These are phyloP conservation scores for Aviceda subcristata DNA, from an alignment of 2,113 vertebrate genomes.

Conservation along the genomic window DNA sequence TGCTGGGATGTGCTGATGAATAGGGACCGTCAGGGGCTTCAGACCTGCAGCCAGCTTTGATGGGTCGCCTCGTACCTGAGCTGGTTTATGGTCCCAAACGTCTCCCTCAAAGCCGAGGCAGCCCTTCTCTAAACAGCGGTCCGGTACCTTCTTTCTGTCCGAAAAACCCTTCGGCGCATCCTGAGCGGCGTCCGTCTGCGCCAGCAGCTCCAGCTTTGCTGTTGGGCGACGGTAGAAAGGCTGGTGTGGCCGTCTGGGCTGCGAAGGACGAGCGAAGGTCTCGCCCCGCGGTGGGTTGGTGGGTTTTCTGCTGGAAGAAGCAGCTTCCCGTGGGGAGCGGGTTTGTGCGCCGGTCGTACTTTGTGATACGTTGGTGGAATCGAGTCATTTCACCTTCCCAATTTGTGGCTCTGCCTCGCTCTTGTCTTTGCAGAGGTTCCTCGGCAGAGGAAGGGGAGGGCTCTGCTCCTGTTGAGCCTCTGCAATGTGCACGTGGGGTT, in stretches of 20 bases:
- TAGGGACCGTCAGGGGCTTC: neutral
- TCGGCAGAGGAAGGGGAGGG: neutral
- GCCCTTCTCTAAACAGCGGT: neutral
- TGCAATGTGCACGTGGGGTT: fast-evolving
- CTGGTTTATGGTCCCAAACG: neutral
- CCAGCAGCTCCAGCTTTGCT: neutral
- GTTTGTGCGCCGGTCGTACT: neutral
- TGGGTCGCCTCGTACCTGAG: neutral
- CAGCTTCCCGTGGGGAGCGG: neutral
- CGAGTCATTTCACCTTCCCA: neutral
- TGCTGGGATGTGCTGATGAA: neutral
- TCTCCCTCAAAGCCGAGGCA: neutral
- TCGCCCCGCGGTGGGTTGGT: fast-evolving
- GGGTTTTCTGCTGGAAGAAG: neutral
- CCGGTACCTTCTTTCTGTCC: neutral
- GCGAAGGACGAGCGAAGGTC: neutral
- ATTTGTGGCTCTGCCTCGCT: fast-evolving
- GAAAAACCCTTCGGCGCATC: neutral
- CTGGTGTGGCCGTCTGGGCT: fast-evolving
- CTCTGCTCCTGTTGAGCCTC: neutral
- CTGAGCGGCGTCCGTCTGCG: fast-evolving
- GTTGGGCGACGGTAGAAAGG: neutral
- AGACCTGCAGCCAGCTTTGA: neutral
- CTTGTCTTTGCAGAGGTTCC: fast-evolving
- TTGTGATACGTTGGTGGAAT: neutral